These are phyloP conservation scores for Cochlearius cochlearius DNA, from an alignment of 2,113 vertebrate species.

Conservation along the genomic window DNA sequence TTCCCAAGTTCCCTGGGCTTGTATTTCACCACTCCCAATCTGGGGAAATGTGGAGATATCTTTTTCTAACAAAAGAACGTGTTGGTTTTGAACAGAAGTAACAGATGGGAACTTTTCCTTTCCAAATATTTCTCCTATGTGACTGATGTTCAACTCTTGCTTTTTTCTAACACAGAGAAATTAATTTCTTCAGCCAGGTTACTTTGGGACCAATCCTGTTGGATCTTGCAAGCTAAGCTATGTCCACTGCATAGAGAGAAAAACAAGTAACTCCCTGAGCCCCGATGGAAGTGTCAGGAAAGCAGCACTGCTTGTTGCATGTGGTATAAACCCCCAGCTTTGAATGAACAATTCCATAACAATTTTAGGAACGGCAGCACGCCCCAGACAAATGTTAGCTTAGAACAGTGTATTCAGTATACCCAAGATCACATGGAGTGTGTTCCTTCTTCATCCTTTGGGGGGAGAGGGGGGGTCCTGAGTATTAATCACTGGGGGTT, in stretches of 20 bases:
- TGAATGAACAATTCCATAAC: neutral
- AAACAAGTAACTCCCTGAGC: neutral
- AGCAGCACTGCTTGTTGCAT: neutral
- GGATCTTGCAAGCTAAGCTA: neutral
- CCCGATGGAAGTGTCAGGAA: neutral
- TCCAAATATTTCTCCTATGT: conserved; percentile 19
- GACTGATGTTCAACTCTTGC: neutral
- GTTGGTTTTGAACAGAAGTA: conserved; percentile 25
- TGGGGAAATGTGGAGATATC: neutral
- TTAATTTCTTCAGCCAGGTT: neutral
- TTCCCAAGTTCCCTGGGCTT: neutral
- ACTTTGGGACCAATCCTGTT: neutral
- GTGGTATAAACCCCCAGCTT: neutral
- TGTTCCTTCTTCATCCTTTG: neutral
- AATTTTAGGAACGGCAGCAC: neutral
- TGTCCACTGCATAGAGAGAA: neutral
- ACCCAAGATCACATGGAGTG: neutral
- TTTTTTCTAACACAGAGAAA: neutral
- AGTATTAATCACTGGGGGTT: neutral
- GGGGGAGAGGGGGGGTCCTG: neutral
- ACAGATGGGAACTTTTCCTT: conserved; percentile 25
- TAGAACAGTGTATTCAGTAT: neutral
- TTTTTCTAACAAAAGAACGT: neutral
- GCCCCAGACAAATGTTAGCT: neutral
- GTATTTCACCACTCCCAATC: neutral